phyloP scores from a whole-genome alignment of 2,797 vertebrate genomes.

The Eleutherodactylus coqui region DNA sequence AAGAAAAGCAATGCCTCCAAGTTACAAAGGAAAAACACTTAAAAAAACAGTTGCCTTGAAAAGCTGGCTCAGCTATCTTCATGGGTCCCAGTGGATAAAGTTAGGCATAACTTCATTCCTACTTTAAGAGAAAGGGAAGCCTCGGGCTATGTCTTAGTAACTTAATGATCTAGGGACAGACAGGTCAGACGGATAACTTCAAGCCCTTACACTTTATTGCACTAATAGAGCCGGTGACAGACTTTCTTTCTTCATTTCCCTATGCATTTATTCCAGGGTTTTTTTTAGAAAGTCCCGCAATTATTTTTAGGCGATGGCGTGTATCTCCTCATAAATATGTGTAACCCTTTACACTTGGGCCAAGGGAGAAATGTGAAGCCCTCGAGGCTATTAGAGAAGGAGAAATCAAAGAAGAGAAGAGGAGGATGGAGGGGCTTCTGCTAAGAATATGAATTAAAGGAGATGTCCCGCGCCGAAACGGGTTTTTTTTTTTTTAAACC shows the following conservation, averaged over 20 bases:
- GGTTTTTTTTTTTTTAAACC: too few relatives aligned
- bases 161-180: constrained; percentile 24
- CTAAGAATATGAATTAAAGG: too few relatives aligned
- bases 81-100: constrained; percentile 44
- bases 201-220: constrained; percentile 31
- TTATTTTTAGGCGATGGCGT: constrained; percentile 7
- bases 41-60: constrained; percentile 21
- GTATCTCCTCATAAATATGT: background rate
- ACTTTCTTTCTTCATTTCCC: background rate
- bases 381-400: background rate
- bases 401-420: too few relatives aligned
- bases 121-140: constrained; percentile 14
- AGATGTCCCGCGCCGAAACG: too few relatives aligned
- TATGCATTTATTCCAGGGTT: background rate
- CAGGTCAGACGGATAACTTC: constrained; percentile 32
- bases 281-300: background rate
- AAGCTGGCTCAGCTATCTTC: constrained; percentile 41
- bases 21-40: background rate
- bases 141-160: constrained; percentile 37
- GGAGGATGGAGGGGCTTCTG: too few relatives aligned
- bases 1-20: constrained; percentile 37
- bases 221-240: constrained; percentile 17
- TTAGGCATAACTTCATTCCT: constrained; percentile 16
- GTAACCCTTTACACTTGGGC: too few relatives aligned
- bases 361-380: background rate